A percentile compares a stretch with the other conserved stretches of the same genome.
Conservation (phyloP, 30 jellyfish, hydroid and myxozoan genomes). For the Hydractinia echinata region DNA sequence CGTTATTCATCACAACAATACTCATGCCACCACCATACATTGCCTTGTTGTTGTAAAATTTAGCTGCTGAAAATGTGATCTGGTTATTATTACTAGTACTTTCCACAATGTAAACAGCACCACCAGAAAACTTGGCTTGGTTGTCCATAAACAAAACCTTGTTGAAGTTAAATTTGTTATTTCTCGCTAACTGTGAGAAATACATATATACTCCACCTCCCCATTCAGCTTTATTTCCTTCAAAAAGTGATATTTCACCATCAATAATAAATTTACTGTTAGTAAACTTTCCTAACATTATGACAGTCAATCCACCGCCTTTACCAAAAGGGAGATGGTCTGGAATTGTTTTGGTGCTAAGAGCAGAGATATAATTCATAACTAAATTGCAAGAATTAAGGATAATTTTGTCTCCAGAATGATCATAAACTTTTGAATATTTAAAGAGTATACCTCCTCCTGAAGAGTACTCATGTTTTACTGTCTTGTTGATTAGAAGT, state of each 20-base stretch:
- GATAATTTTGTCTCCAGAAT: not conserved
- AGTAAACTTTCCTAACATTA: slow-evolving; percentile 1
- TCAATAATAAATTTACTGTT: not conserved
- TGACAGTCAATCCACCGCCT: slow-evolving; percentile 26
- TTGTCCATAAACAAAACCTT: not conserved
- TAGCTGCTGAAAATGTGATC: not conserved
- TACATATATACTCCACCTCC: slow-evolving; percentile 34
- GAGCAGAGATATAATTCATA: not conserved
- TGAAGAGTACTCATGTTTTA: too few species aligned
- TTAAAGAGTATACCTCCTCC: too few species aligned
- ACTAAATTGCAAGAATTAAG: not conserved
- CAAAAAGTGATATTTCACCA: not conserved
- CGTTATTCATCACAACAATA: not conserved
- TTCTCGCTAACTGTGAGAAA: not conserved
- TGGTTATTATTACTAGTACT: not conserved
- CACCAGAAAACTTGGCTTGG: slow-evolving; percentile 18
- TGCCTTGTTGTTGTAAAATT: not conserved
- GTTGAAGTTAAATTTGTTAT: not conserved
- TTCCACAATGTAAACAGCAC: slow-evolving; percentile 21
- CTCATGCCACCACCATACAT: slow-evolving; percentile 5
- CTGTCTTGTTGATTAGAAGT: too few species aligned
- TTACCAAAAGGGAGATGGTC: not conserved
- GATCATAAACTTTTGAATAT: not conserved
- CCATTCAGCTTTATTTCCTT: slow-evolving; percentile 12
- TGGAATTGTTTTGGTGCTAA: not conserved